Evolutionary conservation across 2,888 invertebrate species (phyloP), one percentile per base, ranked within the genome.

Genomic region (Drosophila atripex): DNA sequence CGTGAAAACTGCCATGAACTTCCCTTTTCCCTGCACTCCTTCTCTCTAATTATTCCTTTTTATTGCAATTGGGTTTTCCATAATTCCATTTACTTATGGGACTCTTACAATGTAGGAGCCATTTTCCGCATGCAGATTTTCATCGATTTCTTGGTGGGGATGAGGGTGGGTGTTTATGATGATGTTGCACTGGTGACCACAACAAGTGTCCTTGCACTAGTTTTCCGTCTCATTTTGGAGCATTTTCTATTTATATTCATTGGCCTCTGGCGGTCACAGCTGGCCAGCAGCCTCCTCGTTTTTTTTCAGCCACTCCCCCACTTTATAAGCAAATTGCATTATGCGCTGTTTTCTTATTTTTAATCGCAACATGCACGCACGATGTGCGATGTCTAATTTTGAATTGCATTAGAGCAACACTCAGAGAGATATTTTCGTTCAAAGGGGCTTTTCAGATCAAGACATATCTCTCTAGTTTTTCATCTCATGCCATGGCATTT

Each of bases 1-100:
- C 74, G 80, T 80, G 88, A 73, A 84, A 86, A 85, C 88, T 78
- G 88, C 83, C 73, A 77, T 86, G 78, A 84, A 86, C 78, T 78
- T 63, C 64, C 64, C 73, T 76, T 69, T 21, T n/a, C 1, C 39
- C 41, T 14, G 51, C 25, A 39, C 52, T 63, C 45, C 39, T 73
- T 66, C 46, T n/a, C 53, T 38, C 38, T 43, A 39, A 58, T 58
- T 51, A 69, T 64, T 64, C 53, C 23, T 25, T 72, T 65, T 47
- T 52, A 30, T 61, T 56, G 32, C 47, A 32, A 49, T 50, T 54
- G 18, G 18, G 9, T 38, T 30, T 32, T 50, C 16, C 59, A 46
- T 66, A 28, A 55, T 28, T 58, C 25, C 53, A 39, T 73, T 71
- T 49, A 12, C 61, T 35, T 55, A 30, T 9, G 28, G 9, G 9